These are phyloP conservation scores for Diarsia mendica DNA, from an alignment of 2,888 invertebrate genomes.

Conservation along the genomic window DNA sequence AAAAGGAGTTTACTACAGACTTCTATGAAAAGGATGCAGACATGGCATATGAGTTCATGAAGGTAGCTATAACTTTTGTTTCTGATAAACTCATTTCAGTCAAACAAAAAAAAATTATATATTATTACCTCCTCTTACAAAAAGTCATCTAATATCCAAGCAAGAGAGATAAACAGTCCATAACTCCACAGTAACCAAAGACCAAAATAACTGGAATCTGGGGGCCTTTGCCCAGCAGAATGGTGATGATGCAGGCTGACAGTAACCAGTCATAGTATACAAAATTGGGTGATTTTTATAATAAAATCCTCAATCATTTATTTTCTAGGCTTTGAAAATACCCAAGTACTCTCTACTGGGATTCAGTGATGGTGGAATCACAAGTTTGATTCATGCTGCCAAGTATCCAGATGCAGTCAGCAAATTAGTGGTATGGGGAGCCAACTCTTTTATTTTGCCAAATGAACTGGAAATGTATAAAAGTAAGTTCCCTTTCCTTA, in stretches of 20 bases:
- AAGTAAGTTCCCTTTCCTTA: constrained; percentile 67
- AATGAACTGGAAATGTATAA: constrained; percentile 90
- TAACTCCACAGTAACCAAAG: not conserved
- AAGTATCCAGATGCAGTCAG: constrained; percentile 92
- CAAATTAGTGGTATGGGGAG: constrained; percentile 94
- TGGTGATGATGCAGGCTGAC: not conserved
- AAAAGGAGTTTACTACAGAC: constrained; percentile 92
- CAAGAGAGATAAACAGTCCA: not conserved
- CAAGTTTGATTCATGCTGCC: constrained; percentile 94
- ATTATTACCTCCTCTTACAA: not conserved
- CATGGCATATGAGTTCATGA: constrained; percentile 93
- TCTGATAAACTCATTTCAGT: not conserved
- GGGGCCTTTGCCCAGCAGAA: not conserved
- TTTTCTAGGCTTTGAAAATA: constrained; percentile 90
- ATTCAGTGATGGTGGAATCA: constrained; percentile 97
- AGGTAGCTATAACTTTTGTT: constrained; percentile 79
- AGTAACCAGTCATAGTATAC: not conserved
- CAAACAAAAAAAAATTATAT: no score
- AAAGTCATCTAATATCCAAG: not conserved
- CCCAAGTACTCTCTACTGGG: constrained; percentile 94
- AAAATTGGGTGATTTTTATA: not conserved
- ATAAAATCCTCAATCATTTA: constrained; percentile 1
- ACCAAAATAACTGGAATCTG: not conserved
- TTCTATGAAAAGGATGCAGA: constrained; percentile 95
- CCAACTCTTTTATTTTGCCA: constrained; percentile 93